These are phyloP conservation scores for Microplitis manilae DNA, from an alignment of 2,888 invertebrate species.

Conservation along the genomic window DNA sequence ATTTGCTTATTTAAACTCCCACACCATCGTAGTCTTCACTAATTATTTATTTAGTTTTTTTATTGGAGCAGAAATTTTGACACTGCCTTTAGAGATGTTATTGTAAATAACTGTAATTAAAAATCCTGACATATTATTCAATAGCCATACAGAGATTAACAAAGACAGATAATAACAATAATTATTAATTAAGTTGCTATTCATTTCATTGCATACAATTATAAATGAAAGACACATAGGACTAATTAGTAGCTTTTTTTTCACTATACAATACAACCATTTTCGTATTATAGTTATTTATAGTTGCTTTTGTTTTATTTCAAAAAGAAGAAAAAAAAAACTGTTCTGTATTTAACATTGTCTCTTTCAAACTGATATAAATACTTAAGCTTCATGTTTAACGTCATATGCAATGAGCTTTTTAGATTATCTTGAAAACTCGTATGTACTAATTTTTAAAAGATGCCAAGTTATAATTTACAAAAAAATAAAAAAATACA, in stretches of 20 bases:
- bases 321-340: not conserved
- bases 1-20: too few relatives aligned
- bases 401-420: too few relatives aligned
- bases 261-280: not conserved
- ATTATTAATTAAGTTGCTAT: not conserved
- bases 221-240: not conserved
- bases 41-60: too few relatives aligned
- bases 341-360: not conserved
- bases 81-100: not conserved
- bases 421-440: too few relatives aligned
- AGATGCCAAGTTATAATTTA: too few relatives aligned
- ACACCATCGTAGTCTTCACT: too few relatives aligned
- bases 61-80: too few relatives aligned
- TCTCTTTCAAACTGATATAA: not conserved
- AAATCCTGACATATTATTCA: not conserved
- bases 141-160: not conserved
- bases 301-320: not conserved
- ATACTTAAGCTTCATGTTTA: not conserved
- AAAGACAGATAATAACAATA: conserved; percentile 3
- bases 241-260: conserved; percentile 10
- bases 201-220: not conserved
- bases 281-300: not conserved
- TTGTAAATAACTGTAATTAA: not conserved
- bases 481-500: too few relatives aligned
- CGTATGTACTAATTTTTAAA: too few relatives aligned